Evolutionary conservation across 2,113 vertebrate species (phyloP).

Genomic region (Porphyrio hochstetteri): DNA sequence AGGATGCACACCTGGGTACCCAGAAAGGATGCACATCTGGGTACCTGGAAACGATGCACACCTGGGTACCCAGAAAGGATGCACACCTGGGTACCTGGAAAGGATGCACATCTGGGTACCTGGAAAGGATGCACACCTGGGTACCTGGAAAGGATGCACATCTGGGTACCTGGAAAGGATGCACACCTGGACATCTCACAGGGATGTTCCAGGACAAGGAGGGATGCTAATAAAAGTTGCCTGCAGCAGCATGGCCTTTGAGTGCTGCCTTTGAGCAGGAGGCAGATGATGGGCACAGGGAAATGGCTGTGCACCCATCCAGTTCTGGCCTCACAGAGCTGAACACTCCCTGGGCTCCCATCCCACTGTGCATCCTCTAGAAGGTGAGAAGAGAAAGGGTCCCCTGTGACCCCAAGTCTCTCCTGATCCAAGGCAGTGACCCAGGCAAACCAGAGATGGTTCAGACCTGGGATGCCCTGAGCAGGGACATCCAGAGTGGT

Average conservation of each 20-base stretch:
- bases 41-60: too few relatives aligned
- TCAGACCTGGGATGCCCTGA: rapidly evolving
- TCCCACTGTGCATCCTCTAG: neutral
- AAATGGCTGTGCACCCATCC: neutral
- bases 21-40: too few relatives aligned
- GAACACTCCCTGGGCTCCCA: neutral
- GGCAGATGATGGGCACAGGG: neutral
- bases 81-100: too few relatives aligned
- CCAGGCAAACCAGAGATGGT: neutral
- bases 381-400: neutral
- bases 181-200: neutral
- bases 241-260: neutral
- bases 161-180: too few relatives aligned
- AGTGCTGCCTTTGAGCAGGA: neutral
- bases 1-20: too few relatives aligned
- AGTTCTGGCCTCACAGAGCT: neutral
- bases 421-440: neutral
- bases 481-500: neutral
- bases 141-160: neutral
- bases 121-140: too few relatives aligned
- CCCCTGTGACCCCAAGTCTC: neutral
- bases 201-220: neutral
- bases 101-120: too few relatives aligned
- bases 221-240: conserved; percentile 19
- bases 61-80: too few relatives aligned